Conservation (phyloP, 1,140 invertebrate species). For the Campoletis sonorensis region DNA sequence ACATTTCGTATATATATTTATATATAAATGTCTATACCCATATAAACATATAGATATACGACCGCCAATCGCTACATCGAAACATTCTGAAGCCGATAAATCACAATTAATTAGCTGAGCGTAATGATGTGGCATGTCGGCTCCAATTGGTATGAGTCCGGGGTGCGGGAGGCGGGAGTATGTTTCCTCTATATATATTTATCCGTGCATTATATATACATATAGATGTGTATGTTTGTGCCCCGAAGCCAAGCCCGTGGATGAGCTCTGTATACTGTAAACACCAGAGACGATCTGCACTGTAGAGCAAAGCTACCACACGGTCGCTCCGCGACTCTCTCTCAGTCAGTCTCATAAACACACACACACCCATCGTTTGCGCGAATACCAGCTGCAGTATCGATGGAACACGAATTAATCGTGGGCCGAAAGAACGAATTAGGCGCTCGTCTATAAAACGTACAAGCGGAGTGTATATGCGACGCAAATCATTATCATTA, state of each 20-base stretch:
- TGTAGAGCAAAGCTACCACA: neutral
- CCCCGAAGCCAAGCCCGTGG: constrained; percentile 28
- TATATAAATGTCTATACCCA: neutral
- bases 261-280: constrained; percentile 26
- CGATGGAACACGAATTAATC: constrained; percentile 24
- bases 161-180: constrained; percentile 30
- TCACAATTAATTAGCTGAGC: constrained; percentile 76
- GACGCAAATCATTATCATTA: neutral
- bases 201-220: neutral
- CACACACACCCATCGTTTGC: neutral
- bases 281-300: constrained; percentile 26
- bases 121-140: constrained; percentile 75
- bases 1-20: neutral
- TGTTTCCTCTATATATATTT: constrained; percentile 17
- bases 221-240: constrained; percentile 6
- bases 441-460: constrained; percentile 18
- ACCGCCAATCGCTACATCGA: constrained; percentile 40
- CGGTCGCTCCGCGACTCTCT: neutral
- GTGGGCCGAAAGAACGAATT: constrained; percentile 23
- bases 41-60: constrained; percentile 18
- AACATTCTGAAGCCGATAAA: constrained; percentile 74
- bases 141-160: constrained; percentile 71
- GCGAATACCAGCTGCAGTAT: constrained; percentile 17
- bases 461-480: neutral
- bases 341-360: neutral